Base-by-base conservation (phyloP, 2,797 vertebrate genomes). In the Linurgus olivaceus region DNA sequence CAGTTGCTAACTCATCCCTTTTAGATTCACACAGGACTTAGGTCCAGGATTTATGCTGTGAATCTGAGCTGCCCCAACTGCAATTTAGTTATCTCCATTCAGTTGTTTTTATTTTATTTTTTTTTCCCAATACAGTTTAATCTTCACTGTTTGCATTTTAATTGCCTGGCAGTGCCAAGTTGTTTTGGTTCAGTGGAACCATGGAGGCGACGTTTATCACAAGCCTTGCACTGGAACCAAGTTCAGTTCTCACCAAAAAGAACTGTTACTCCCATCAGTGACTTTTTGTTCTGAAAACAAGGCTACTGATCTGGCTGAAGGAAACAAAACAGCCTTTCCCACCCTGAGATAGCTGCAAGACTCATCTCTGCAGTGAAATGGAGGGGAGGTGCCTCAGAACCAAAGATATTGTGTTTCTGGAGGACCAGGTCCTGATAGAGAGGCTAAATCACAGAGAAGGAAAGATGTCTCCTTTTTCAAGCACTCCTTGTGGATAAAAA, bases 281-380 rank as follows among this genome's bases (percentile, higher is more conserved):
- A 98, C 97, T 97, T 92, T 86, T 61, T 96, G 97, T 98, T 97
- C 97, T 96, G 94, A 97, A 97, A 98, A 98, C 97, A 98, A 97
- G 97, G 95, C 97, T 98, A 97, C 97, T 97, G 97, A 96, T 97
- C 93, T 98, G 97, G 97, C 97, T 88, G 84, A 94, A 65, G 81
- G 73, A 96, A 97, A 94, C 80, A 95, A 95, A 96, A 92, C 94
- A 95, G 75, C 57, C 28, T 95, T 94, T 93, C 89, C 83, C 57
- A 73, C 70, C 89, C 73, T 10, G 29, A 95, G 94, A 96, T 84
- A 96, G 79, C 87, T 79, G 47, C 61, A 71, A 90, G 75, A 68
- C 70, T 61, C 81, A 91, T 94, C 65, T 90, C 68, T 75, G 33
- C 86, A 3, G 11, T 57, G 77, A 70, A 90, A 62, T 58, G 85